Conservation (phyloP, 2,888 invertebrate species). For the Monoplex corrugatus region DNA sequence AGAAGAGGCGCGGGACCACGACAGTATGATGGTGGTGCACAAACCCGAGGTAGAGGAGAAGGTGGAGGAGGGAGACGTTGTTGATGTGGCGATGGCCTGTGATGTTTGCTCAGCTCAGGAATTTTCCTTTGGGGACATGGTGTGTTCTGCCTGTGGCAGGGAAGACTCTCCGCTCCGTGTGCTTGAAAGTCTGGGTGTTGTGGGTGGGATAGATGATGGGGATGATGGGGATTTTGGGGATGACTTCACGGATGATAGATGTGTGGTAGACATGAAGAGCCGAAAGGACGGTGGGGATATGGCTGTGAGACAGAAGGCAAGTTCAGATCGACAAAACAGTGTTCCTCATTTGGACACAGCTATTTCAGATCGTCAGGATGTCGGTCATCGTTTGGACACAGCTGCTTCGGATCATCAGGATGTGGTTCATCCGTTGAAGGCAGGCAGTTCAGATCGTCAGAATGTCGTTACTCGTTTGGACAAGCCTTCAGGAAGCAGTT, state of each 20-base stretch:
- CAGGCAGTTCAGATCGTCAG: neutral
- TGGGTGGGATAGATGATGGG: neutral
- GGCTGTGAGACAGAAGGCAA: neutral
- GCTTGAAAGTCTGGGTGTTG: neutral
- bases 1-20: neutral
- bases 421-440: neutral
- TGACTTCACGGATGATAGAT: neutral
- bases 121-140: neutral
- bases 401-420: no score
- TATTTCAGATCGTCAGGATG: neutral
- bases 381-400: neutral
- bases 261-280: no score
- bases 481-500: no score
- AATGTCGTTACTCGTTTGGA: no score
- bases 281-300: neutral
- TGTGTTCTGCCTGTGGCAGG: neutral
- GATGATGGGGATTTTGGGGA: neutral
- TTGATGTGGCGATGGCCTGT: neutral
- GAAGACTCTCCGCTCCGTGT: neutral
- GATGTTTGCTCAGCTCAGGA: slow-evolving; percentile 5
- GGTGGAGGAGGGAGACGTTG: neutral
- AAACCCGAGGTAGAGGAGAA: neutral
- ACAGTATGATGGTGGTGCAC: slow-evolving; percentile 5
- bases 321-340: neutral
- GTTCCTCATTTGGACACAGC: neutral